phyloP scores from a whole-genome alignment of 2,888 invertebrate genomes.

The Lithophane leautieri region DNA sequence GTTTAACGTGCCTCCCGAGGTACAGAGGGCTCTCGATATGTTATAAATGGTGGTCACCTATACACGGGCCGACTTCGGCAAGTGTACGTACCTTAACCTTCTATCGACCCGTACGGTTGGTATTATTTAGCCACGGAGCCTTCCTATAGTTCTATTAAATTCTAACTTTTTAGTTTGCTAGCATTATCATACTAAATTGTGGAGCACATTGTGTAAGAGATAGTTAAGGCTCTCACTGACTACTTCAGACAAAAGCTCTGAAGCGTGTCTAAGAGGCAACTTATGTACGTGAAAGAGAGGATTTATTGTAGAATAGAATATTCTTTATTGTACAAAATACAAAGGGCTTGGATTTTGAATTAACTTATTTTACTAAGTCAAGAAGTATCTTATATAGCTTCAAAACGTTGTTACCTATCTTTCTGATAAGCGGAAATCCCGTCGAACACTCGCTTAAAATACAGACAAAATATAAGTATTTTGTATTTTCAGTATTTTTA shows the following conservation, averaged over 20 bases:
- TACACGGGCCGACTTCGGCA: too few species aligned
- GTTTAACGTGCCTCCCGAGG: too few species aligned
- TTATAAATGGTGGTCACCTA: too few species aligned
- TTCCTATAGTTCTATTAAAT: not conserved
- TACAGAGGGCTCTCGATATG: too few species aligned
- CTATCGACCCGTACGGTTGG: too few species aligned
- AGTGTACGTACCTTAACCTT: too few species aligned
- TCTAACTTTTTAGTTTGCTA: not conserved
- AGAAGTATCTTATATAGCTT: not conserved
- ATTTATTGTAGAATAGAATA: conserved; percentile 11
- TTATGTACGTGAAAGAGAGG: not conserved
- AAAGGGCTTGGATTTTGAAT: not conserved
- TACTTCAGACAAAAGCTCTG: conserved; percentile 22
- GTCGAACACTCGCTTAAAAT: too few species aligned
- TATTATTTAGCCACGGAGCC: too few species aligned
- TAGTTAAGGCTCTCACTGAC: not conserved
- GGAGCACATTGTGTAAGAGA: not conserved
- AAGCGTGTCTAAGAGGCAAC: not conserved
- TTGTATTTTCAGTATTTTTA: too few species aligned
- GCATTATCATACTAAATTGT: not conserved
- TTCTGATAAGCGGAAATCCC: not conserved
- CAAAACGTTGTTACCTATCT: not conserved
- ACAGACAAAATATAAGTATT: too few species aligned
- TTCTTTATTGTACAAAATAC: not conserved
- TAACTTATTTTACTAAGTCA: not conserved